phyloP scores from a whole-genome alignment of 2,113 vertebrate genomes.

The Morone saxatilis region DNA sequence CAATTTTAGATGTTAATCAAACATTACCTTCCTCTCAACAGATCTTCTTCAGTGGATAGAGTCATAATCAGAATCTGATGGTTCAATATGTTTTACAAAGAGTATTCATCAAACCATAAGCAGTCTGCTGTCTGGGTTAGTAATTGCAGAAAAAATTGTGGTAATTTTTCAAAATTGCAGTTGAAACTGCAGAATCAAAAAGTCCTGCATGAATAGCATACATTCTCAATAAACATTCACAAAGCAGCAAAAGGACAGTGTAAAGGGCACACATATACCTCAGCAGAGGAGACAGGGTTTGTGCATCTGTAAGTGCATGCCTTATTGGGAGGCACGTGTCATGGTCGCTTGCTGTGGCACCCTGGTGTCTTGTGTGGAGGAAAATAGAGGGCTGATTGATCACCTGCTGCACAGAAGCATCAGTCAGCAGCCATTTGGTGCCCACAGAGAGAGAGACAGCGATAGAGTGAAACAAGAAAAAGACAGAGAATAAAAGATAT shows the following conservation, averaged over 20 bases:
- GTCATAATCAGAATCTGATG: not conserved
- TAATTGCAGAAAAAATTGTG: not conserved
- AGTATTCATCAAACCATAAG: not conserved
- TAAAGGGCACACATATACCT: constrained; percentile 7
- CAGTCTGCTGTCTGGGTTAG: not conserved
- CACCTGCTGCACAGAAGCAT: constrained; percentile 61
- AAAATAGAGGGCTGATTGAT: constrained; percentile 55
- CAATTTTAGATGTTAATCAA: not conserved
- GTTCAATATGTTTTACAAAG: not conserved
- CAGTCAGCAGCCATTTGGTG: constrained; percentile 37
- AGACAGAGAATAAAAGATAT: not conserved
- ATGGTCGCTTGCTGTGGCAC: constrained; percentile 50
- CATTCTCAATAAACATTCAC: not conserved
- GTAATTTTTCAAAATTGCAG: not conserved
- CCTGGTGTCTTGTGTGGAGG: constrained; percentile 44
- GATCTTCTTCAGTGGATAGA: not conserved
- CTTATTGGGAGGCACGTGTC: constrained; percentile 61
- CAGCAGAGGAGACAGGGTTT: not conserved
- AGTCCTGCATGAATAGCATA: not conserved
- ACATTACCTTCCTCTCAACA: not conserved
- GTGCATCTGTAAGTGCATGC: constrained; percentile 13
- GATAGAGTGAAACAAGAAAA: constrained; percentile 13
- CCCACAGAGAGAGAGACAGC: constrained; percentile 28
- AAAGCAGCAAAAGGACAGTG: not conserved
- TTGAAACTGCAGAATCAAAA: not conserved